phyloP scores from a whole-genome alignment of 2,888 invertebrate species.

The Azorinus chamasolen region DNA sequence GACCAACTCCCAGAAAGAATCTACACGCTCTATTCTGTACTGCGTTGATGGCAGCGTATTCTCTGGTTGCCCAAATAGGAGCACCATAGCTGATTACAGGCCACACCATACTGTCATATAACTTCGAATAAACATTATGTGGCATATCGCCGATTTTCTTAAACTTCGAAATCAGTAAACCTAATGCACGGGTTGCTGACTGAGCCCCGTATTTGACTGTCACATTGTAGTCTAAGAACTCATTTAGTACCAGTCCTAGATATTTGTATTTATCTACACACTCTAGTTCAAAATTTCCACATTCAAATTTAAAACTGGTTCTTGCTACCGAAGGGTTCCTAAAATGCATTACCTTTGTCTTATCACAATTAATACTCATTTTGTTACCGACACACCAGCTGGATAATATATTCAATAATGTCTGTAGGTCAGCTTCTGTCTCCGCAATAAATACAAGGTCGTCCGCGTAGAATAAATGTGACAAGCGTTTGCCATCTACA shows the following conservation, averaged over 20 bases:
- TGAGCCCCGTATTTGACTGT: slow-evolving; percentile 23
- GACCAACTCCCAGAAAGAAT: slow-evolving; percentile 10
- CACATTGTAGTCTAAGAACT: slow-evolving; percentile 25
- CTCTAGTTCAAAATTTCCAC: no score
- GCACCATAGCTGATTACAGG: no score
- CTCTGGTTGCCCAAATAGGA: slow-evolving; percentile 29
- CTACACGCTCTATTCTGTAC: slow-evolving; percentile 30
- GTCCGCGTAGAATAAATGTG: slow-evolving; percentile 3
- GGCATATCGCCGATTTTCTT: slow-evolving; percentile 22
- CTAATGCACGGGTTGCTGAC: slow-evolving; percentile 14
- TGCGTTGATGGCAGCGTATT: slow-evolving; percentile 17
- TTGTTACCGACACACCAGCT: slow-evolving; percentile 7
- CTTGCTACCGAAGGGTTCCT: slow-evolving; percentile 7
- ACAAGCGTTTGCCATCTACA: background rate
- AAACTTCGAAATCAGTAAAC: background rate
- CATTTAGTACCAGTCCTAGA: slow-evolving; percentile 21
- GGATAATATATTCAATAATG: background rate
- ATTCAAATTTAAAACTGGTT: slow-evolving; percentile 3
- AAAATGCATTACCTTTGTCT: slow-evolving; percentile 28
- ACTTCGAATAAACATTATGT: slow-evolving; percentile 12
- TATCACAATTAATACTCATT: slow-evolving; percentile 16
- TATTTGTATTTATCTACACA: no score
- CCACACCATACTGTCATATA: slow-evolving; percentile 24
- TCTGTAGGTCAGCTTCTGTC: background rate
- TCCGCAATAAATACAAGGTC: slow-evolving; percentile 11